Evolutionary conservation across 1,140 invertebrate species (phyloP).

Genomic region (Anthonomus grandis): DNA sequence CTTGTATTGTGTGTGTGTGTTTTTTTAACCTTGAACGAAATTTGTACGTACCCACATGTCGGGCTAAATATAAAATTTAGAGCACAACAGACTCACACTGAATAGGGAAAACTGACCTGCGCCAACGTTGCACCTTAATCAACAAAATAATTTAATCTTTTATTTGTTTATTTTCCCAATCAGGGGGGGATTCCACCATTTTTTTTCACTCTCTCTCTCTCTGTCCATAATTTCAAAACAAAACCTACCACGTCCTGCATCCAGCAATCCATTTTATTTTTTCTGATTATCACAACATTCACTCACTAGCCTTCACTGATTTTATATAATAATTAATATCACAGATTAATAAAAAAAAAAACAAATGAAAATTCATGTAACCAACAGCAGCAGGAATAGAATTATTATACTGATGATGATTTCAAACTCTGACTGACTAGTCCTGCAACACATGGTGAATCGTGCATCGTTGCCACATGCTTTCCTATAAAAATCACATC

Average conservation of each 20-base stretch:
- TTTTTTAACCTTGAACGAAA: background rate
- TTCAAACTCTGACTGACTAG: slow-evolving; percentile 12
- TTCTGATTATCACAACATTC: no score
- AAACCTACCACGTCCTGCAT: slow-evolving; percentile 42
- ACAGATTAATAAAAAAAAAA: background rate
- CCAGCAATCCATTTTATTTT: slow-evolving; percentile 38
- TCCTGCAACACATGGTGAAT: no score
- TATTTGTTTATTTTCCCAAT: background rate
- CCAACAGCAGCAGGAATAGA: background rate
- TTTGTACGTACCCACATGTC: slow-evolving; percentile 21
- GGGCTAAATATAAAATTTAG: slow-evolving; percentile 11
- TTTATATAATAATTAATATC: background rate
- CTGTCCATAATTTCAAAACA: background rate
- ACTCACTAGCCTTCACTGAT: no score
- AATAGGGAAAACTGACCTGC: slow-evolving; percentile 22
- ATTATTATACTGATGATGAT: slow-evolving; percentile 1
- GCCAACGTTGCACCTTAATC: slow-evolving; percentile 9
- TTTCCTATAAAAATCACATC: no score
- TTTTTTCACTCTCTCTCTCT: background rate
- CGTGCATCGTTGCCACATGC: no score
- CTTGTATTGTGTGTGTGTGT: background rate
- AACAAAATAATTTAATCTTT: background rate
- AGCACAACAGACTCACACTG: slow-evolving; percentile 12
- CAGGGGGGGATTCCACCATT: background rate
- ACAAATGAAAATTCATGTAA: background rate